Base-by-base conservation (phyloP, 2,797 vertebrate species). In the Heteromormyrus szaboi region DNA sequence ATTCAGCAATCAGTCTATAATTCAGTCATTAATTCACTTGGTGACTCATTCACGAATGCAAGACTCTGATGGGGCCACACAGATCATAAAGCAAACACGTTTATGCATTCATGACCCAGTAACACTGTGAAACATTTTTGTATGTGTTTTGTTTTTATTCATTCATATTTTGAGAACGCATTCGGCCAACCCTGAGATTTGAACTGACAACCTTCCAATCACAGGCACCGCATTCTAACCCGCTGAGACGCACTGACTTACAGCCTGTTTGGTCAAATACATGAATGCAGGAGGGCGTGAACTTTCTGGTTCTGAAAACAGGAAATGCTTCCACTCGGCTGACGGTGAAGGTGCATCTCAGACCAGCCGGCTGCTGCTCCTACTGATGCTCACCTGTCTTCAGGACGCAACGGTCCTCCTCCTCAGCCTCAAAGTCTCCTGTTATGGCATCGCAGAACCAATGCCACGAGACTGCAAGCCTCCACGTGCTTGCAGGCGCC, bases 401-500 rank as follows among this genome's bases (percentile, higher is more conserved):
- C 5, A 76, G 68, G 68, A 76, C 68, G 7, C 37, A 37, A 4
- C 0, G 33, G 33, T 41, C 33, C 33, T 19, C 33, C 68, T 76
- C 12, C 68, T 4, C 25, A 76, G 12, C 68, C 68, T 84, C 8
- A 4, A 84, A 9, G 22, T 29, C 46, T 51, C 44, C 48, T 25
- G 81, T 50, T 51, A 50, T n/a, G 3, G 48, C 8, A 85, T 48
- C 1, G 48, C 5, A 22, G 48, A 22, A 48, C 50, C 46, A 0
- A 51, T 25, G 48, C 83, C 48, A 29, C 9, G 14, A 25, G 90
- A 88, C 88, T 89, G 50, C 4, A 44, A 88, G 65, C 89, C 87
- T 86, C 65, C 86, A 76, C 87, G 88, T 87, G 48, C 88, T 90
- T 86, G 90, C 62, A 90, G 46, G 88, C 87, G 89, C 76, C 92